phyloP scores from a whole-genome alignment of 2,888 invertebrate species.

The Drosophila prolongata region DNA sequence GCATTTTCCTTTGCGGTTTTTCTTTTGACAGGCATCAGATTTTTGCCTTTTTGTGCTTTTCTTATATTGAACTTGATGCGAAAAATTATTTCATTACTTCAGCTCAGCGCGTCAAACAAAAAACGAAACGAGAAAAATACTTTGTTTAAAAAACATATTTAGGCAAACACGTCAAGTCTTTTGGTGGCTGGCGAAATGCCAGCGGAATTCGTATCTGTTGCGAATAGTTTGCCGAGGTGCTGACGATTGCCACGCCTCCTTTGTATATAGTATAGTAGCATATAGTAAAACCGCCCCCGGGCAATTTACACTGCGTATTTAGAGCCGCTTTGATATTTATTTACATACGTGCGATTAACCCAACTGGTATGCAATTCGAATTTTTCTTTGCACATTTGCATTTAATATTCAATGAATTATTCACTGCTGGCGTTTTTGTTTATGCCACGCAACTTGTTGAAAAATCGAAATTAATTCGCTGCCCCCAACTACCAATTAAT shows the following conservation, averaged over 20 bases:
- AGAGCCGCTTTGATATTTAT: conserved; percentile 68
- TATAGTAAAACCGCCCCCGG: background rate
- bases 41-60: background rate
- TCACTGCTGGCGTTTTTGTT: conserved; percentile 27
- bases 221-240: conserved; percentile 56
- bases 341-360: conserved; percentile 67
- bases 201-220: conserved; percentile 74
- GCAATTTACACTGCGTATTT: conserved; percentile 53
- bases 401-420: conserved; percentile 38
- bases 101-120: conserved; percentile 64
- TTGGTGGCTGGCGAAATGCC: conserved; percentile 45
- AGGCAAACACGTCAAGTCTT: conserved; percentile 68
- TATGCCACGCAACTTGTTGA: conserved; percentile 32
- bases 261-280: background rate
- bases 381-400: conserved; percentile 39
- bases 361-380: conserved; percentile 49
- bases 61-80: conserved; percentile 66
- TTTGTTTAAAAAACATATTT: conserved; percentile 64
- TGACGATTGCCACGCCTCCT: conserved; percentile 25
- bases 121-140: conserved; percentile 18
- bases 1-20: conserved; percentile 13
- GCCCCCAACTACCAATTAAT: conserved; percentile 40
- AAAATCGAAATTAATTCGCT: conserved; percentile 42
- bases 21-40: conserved; percentile 10
- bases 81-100: conserved; percentile 73